phyloP scores from a whole-genome alignment of 2,797 vertebrate genomes.

The Molothrus aeneus region DNA sequence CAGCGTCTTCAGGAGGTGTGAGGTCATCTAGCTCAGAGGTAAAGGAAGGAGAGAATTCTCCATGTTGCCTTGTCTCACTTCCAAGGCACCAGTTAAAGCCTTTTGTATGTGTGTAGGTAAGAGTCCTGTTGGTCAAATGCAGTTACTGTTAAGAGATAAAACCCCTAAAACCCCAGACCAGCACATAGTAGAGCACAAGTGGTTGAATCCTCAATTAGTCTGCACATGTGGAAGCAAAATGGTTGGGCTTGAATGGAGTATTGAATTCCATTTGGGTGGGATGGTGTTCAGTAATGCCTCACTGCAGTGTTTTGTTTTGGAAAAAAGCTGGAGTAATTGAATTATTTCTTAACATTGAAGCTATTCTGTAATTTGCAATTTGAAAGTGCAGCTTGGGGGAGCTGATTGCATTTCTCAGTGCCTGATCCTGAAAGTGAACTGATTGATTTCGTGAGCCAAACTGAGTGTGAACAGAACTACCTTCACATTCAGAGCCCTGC shows the following conservation, averaged over 20 bases:
- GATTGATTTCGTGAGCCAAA: background rate
- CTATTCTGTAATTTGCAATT: background rate
- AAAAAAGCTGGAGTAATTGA: background rate
- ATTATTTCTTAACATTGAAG: background rate
- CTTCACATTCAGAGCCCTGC: background rate
- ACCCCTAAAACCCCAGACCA: background rate
- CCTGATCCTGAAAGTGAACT: background rate
- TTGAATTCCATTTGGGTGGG: background rate
- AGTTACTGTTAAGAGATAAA: background rate
- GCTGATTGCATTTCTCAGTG: slow-evolving; percentile 11
- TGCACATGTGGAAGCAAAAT: background rate
- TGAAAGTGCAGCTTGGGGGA: slow-evolving; percentile 44
- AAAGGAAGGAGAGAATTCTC: background rate
- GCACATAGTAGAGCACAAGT: background rate
- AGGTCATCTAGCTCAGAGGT: background rate
- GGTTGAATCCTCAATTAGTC: slow-evolving; percentile 1
- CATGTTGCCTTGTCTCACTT: background rate
- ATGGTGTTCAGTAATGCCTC: background rate
- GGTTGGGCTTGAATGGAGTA: slow-evolving; percentile 16
- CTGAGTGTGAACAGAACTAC: background rate
- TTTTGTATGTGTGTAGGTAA: background rate
- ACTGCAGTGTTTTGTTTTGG: slow-evolving; percentile 15
- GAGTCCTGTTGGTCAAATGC: background rate
- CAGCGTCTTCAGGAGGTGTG: background rate
- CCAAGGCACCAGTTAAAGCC: background rate